Evolutionary conservation across 1,140 invertebrate species (phyloP).

Genomic region (Drosophila micromelanica): DNA sequence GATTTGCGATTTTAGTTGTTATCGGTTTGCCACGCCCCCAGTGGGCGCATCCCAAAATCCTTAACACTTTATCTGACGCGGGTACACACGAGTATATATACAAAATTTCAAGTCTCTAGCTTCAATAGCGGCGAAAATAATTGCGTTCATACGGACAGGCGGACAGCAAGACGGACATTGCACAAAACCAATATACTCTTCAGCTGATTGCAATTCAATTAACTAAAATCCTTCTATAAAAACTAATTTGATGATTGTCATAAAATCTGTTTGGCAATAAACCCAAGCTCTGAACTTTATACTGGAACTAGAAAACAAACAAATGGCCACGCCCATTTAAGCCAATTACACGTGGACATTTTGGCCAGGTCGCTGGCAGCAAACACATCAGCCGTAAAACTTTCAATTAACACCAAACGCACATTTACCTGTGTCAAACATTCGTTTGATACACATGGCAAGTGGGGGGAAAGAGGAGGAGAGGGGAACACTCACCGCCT

Average conservation of each 20-base stretch:
- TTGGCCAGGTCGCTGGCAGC: conserved; percentile 17
- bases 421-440: conserved; percentile 55
- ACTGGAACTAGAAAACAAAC: conserved; percentile 29
- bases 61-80: too few relatives aligned
- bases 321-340: conserved; percentile 42
- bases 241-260: background rate
- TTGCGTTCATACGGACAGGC: too few relatives aligned
- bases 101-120: too few relatives aligned
- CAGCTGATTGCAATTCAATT: conserved; percentile 2
- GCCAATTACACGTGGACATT: conserved; percentile 44
- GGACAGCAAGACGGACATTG: too few relatives aligned
- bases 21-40: too few relatives aligned
- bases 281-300: background rate
- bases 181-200: too few relatives aligned
- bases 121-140: too few relatives aligned
- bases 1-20: too few relatives aligned
- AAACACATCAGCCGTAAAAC: conserved; percentile 54
- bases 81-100: too few relatives aligned
- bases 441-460: conserved; percentile 1
- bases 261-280: background rate
- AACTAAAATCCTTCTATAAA: background rate
- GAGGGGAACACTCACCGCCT: conserved; percentile 44
- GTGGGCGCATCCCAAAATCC: too few relatives aligned
- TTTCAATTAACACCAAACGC: conserved; percentile 64
- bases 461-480: background rate